Percentiles rank a stretch among this genome's conserved stretches.
phyloP scores from a whole-genome alignment of 1,140 invertebrate genomes.

The Anastrepha obliqua region DNA sequence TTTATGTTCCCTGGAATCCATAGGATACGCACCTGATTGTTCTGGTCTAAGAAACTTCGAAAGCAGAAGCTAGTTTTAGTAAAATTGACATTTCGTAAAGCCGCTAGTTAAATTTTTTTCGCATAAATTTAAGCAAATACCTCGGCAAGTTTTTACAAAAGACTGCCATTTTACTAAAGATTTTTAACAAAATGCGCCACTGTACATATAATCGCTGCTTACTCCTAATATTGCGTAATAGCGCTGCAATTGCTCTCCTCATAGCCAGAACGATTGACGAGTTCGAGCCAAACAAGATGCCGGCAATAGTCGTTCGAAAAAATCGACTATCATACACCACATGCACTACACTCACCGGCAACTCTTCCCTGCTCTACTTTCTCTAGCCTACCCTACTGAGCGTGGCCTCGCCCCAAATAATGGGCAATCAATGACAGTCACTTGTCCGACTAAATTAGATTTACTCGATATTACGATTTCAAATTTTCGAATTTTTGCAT shows the following conservation, averaged over 20 bases:
- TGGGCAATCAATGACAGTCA: conserved; percentile 42
- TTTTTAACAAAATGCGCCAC: neutral
- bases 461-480: conserved; percentile 47
- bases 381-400: neutral
- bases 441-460: conserved; percentile 52
- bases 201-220: conserved; percentile 5
- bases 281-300: conserved; percentile 15
- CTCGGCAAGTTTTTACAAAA: no score
- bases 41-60: no score
- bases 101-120: no score
- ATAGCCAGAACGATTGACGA: conserved; percentile 14
- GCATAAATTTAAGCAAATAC: no score
- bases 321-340: neutral
- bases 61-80: no score
- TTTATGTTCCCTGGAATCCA: no score
- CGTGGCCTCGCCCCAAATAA: conserved; percentile 23
- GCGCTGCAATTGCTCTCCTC: neutral
- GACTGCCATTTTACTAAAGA: no score
- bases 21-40: no score
- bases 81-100: no score
- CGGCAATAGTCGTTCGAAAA: conserved; percentile 5
- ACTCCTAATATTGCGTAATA: conserved; percentile 1
- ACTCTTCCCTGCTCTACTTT: neutral
- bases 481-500: conserved; percentile 51
- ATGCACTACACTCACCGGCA: neutral